Conservation (phyloP, 2,113 vertebrate genomes). For the Anas platyrhynchos region DNA sequence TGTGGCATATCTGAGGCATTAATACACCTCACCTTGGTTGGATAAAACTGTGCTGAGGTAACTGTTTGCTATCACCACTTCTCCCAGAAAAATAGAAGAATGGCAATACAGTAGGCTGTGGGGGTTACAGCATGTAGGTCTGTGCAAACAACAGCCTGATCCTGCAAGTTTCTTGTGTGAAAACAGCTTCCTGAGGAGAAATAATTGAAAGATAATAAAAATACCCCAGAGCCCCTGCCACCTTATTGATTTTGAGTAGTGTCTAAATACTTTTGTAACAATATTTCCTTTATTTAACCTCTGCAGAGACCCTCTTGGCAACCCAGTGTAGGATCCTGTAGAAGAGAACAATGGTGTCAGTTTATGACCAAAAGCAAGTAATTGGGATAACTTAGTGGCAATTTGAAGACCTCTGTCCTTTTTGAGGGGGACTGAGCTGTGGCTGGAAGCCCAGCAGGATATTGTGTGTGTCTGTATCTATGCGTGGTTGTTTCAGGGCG, state of each 20-base stretch:
- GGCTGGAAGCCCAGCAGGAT: background rate
- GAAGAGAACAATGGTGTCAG: background rate
- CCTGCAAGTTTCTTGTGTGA: background rate
- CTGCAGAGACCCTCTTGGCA: background rate
- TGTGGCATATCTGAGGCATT: background rate
- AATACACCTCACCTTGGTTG: background rate
- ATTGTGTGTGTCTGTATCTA: background rate
- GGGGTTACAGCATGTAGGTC: background rate
- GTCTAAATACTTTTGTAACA: background rate
- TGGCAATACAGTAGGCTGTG: background rate
- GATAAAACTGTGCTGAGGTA: background rate
- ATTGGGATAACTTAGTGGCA: background rate
- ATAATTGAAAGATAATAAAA: background rate
- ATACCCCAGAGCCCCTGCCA: background rate
- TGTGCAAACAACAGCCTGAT: background rate
- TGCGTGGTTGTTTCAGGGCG: background rate
- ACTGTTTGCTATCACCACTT: background rate
- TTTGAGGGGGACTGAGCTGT: background rate
- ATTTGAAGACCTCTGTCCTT: background rate
- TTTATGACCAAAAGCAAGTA: background rate
- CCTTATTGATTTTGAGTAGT: background rate
- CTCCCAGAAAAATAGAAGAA: background rate
- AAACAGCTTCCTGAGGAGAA: background rate
- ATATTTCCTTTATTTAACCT: background rate
- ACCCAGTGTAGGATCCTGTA: rapidly evolving